Conservation (phyloP, 2,888 invertebrate species). For the Acleris laterana region DNA sequence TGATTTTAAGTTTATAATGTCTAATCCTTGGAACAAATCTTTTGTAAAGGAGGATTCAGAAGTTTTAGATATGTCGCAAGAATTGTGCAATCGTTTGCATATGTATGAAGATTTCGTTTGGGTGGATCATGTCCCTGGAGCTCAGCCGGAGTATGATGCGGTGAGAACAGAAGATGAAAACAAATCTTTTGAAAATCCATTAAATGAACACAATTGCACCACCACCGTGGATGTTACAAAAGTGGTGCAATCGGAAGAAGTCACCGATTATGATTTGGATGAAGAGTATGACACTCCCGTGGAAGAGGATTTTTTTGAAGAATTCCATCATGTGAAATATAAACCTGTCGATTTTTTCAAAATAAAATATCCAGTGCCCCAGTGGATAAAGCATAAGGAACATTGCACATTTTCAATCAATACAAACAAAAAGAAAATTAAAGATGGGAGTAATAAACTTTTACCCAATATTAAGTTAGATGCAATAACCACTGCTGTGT, state of each 20-base stretch:
- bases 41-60: background rate
- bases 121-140: slow-evolving; percentile 4
- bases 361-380: background rate
- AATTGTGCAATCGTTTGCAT: background rate
- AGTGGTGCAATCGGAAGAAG: background rate
- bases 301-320: background rate
- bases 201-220: background rate
- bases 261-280: too few species aligned
- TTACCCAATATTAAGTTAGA: slow-evolving; percentile 8
- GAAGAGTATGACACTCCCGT: too few species aligned
- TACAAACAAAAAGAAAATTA: background rate
- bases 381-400: background rate
- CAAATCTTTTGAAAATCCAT: background rate
- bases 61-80: slow-evolving; percentile 4
- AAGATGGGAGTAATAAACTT: background rate
- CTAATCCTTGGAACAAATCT: background rate
- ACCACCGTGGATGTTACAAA: background rate
- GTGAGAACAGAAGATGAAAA: too few species aligned
- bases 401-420: background rate
- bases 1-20: slow-evolving; percentile 3
- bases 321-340: background rate
- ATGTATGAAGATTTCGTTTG: slow-evolving; percentile 13
- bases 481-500: slow-evolving; percentile 4
- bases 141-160: background rate
- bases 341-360: background rate